Percentiles rank a stretch among this genome's conserved stretches.
phyloP scores from a whole-genome alignment of 2,113 vertebrate genomes.

The Sylvietta virens region DNA sequence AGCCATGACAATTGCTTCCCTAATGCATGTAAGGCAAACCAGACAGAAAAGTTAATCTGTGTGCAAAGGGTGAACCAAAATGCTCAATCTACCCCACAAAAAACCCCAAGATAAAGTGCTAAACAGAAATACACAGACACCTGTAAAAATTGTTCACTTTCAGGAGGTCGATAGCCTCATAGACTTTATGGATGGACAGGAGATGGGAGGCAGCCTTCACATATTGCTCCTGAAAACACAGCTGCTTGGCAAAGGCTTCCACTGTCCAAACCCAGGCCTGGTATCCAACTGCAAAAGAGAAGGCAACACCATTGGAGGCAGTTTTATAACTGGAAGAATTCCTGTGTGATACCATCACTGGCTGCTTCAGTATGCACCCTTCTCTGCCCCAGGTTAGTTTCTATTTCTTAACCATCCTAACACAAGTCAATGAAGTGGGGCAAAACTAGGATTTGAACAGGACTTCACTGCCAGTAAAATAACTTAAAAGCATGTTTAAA shows the following conservation, averaged over 20 bases:
- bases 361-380: not conserved
- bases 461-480: not conserved
- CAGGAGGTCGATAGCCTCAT: conserved; percentile 87
- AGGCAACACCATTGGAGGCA: not conserved
- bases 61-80: not conserved
- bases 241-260: conserved; percentile 89
- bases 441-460: not conserved
- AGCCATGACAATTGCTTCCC: conserved; percentile 90
- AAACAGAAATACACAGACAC: conserved; percentile 56
- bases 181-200: conserved; percentile 86
- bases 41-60: not conserved
- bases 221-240: conserved; percentile 92
- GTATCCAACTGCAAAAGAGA: conserved; percentile 81
- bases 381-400: not conserved
- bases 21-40: conserved; percentile 41
- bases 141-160: conserved; percentile 87
- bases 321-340: not conserved
- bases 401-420: not conserved
- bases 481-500: not conserved
- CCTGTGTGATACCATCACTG: not conserved
- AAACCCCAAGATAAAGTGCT: not conserved
- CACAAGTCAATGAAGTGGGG: not conserved
- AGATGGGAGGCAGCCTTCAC: conserved; percentile 93
- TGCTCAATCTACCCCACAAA: not conserved
- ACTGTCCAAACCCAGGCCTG: conserved; percentile 83